Conservation (phyloP, 2,888 invertebrate species). For the Scrobipalpa atriplicella region DNA sequence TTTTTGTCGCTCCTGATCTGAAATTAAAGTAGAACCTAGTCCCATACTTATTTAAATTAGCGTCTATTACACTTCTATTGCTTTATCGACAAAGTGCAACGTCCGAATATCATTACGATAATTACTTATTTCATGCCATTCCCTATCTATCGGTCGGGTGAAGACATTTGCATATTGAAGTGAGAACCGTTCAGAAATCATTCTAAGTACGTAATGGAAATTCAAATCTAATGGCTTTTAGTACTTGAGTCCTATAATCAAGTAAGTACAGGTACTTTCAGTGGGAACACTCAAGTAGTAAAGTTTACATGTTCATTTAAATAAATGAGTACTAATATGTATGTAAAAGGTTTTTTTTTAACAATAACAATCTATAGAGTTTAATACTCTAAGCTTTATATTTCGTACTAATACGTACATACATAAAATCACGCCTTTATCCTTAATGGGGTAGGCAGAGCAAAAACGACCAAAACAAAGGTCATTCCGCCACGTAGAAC, state of each 20-base stretch:
- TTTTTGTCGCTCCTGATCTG: no score
- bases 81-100: constrained; percentile 9
- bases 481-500: no score
- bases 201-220: background rate
- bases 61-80: background rate
- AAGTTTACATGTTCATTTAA: background rate
- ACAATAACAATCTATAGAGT: no score
- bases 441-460: no score
- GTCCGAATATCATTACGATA: background rate
- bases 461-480: no score
- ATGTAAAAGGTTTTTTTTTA: no score
- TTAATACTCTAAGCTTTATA: no score
- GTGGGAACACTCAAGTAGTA: background rate
- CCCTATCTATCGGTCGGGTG: background rate
- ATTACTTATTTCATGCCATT: background rate
- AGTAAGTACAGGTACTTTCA: background rate
- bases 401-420: no score
- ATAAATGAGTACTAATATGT: background rate
- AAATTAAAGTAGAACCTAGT: no score
- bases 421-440: no score
- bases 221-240: constrained; percentile 7
- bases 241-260: background rate
- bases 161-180: background rate
- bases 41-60: no score
- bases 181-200: background rate